A percentile compares a stretch with the other conserved stretches of the same genome.
phyloP scores from a whole-genome alignment of 2,113 vertebrate species.

The Lonchura striata region DNA sequence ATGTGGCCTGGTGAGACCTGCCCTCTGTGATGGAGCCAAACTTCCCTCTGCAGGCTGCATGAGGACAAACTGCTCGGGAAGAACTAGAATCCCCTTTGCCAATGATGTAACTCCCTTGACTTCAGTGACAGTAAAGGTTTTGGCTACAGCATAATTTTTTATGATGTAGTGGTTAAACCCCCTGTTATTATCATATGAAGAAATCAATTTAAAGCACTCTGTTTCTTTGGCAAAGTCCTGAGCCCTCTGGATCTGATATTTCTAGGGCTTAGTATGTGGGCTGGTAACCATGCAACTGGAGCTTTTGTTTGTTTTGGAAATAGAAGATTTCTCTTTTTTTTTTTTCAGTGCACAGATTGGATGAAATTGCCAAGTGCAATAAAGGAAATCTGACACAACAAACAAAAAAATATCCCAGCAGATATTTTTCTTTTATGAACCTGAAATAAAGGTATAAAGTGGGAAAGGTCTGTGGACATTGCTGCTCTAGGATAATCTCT shows the following conservation, averaged over 20 bases:
- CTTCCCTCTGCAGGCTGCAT: background rate
- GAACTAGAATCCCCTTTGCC: background rate
- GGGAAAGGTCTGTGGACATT: background rate
- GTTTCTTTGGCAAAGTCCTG: slow-evolving; percentile 3
- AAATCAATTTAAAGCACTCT: background rate
- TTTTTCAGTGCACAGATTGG: background rate
- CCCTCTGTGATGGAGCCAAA: background rate
- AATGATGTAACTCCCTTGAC: background rate
- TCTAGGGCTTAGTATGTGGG: background rate
- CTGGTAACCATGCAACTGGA: slow-evolving; percentile 30
- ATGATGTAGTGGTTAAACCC: background rate
- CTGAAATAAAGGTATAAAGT: background rate
- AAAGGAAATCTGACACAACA: slow-evolving; percentile 10
- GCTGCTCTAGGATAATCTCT: background rate
- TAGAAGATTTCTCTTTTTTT: background rate
- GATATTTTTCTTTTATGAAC: background rate
- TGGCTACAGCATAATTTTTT: background rate
- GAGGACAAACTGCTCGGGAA: background rate
- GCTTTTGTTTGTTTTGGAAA: slow-evolving; percentile 41
- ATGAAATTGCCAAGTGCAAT: slow-evolving; percentile 13
- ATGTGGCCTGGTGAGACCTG: background rate
- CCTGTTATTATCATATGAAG: background rate
- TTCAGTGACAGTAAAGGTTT: background rate
- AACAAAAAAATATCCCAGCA: background rate
- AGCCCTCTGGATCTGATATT: slow-evolving; percentile 7